These are phyloP conservation scores for Lasioglossum lativentre DNA, from an alignment of 2,888 invertebrate species.

Conservation along the genomic window DNA sequence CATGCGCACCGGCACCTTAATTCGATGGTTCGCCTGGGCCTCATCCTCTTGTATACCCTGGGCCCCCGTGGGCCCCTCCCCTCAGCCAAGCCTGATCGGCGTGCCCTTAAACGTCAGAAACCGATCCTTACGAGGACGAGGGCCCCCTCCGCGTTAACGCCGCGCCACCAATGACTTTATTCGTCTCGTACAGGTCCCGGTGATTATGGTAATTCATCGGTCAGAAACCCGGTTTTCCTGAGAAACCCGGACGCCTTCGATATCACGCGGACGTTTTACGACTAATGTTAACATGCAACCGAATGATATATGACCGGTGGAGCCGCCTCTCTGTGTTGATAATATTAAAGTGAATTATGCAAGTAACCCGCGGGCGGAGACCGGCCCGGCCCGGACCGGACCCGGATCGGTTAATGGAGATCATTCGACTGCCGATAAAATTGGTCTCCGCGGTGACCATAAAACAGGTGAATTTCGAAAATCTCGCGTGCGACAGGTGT, in stretches of 20 bases:
- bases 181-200: conserved; percentile 32
- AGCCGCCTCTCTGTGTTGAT: conserved; percentile 5
- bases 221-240: conserved; percentile 37
- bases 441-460: background rate
- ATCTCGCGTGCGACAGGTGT: background rate
- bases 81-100: background rate
- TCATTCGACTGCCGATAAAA: conserved; percentile 3
- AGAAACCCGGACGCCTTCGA: conserved; percentile 31
- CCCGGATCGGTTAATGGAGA: conserved; percentile 1
- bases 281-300: conserved; percentile 33
- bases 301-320: conserved; percentile 27
- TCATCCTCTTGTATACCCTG: background rate
- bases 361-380: conserved; percentile 18
- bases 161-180: conserved; percentile 55
- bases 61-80: background rate
- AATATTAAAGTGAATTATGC: conserved; percentile 37
- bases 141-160: conserved; percentile 37
- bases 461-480: conserved; percentile 7
- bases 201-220: conserved; percentile 52
- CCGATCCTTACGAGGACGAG: conserved; percentile 48
- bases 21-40: conserved; percentile 46
- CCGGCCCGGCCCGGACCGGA: background rate
- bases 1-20: conserved; percentile 64
- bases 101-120: conserved; percentile 59
- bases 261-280: conserved; percentile 39